These are phyloP conservation scores for Chrysopilus asiliformis DNA, from an alignment of 2,888 invertebrate genomes.

Conservation along the genomic window DNA sequence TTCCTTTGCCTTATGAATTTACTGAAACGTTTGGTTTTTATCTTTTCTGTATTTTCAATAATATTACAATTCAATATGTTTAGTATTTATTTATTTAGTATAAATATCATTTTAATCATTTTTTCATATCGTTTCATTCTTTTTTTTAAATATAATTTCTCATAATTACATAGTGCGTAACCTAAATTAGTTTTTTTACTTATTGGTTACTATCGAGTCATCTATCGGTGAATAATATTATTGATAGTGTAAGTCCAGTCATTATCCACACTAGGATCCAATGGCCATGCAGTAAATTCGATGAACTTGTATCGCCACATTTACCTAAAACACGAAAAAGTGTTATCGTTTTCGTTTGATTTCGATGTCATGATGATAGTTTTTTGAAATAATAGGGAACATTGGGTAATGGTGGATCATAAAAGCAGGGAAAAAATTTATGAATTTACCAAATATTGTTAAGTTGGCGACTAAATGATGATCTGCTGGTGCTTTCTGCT, in stretches of 20 bases:
- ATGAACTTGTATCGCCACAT: constrained; percentile 18
- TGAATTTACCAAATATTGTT: constrained; percentile 29
- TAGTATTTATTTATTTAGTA: background rate
- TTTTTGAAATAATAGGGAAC: background rate
- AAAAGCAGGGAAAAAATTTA: background rate
- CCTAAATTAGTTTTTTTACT: background rate
- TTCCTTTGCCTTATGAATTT: too few relatives aligned
- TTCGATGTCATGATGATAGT: background rate
- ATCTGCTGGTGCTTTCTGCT: constrained; percentile 31
- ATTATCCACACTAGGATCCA: constrained; percentile 11
- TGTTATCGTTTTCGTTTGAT: background rate
- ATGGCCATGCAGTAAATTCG: constrained; percentile 13
- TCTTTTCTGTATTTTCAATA: background rate
- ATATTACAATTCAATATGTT: background rate
- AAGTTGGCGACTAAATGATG: constrained; percentile 35
- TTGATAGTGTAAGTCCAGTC: constrained; percentile 5
- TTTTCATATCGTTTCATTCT: background rate
- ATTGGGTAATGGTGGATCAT: background rate
- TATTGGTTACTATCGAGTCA: constrained; percentile 33
- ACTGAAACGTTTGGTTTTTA: background rate
- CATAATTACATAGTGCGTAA: background rate
- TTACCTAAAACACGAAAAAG: constrained; percentile 13
- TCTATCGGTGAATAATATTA: constrained; percentile 12
- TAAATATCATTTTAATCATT: background rate
- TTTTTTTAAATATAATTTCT: background rate